Percentiles rank a stretch among this genome's conserved stretches.
These are phyloP conservation scores for Mycalesis mineus DNA, from an alignment of 2,888 invertebrate genomes.

Conservation along the genomic window DNA sequence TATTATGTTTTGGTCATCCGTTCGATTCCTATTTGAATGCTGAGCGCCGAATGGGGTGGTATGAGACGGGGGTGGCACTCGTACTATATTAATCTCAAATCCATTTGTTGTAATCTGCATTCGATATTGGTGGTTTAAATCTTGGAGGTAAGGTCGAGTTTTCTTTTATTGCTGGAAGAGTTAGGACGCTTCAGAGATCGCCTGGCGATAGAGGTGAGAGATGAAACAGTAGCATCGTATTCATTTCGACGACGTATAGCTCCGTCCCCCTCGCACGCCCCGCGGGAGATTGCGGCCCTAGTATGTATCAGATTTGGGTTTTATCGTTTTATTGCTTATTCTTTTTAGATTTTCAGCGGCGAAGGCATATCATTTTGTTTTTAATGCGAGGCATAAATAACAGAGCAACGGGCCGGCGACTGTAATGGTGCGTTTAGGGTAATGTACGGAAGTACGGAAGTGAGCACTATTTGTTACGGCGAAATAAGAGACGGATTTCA, in stretches of 20 bases:
- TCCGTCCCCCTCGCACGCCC: constrained; percentile 65
- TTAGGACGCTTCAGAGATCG: constrained; percentile 75
- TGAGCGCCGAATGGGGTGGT: constrained; percentile 74
- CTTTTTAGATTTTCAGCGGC: constrained; percentile 78
- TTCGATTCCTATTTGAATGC: constrained; percentile 79
- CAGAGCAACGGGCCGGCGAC: constrained; percentile 64
- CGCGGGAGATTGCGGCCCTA: constrained; percentile 70
- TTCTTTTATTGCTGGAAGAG: constrained; percentile 58
- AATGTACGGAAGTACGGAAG: constrained; percentile 68
- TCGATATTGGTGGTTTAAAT: constrained; percentile 55
- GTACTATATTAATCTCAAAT: constrained; percentile 78
- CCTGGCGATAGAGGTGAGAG: constrained; percentile 75
- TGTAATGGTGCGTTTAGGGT: constrained; percentile 69
- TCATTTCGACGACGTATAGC: constrained; percentile 72
- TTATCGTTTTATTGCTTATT: constrained; percentile 79
- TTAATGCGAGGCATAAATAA: constrained; percentile 76
- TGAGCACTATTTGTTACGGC: constrained; percentile 54
- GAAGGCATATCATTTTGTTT: constrained; percentile 78
- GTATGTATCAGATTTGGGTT: constrained; percentile 79
- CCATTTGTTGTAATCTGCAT: constrained; percentile 75
- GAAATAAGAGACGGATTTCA: constrained; percentile 32
- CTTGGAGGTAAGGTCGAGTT: constrained; percentile 56
- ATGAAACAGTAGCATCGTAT: constrained; percentile 77
- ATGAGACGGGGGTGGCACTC: constrained; percentile 74
- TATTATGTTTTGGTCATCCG: constrained; percentile 80